These are phyloP conservation scores for Empis stercorea DNA, from an alignment of 2,888 invertebrate genomes.

Conservation along the genomic window DNA sequence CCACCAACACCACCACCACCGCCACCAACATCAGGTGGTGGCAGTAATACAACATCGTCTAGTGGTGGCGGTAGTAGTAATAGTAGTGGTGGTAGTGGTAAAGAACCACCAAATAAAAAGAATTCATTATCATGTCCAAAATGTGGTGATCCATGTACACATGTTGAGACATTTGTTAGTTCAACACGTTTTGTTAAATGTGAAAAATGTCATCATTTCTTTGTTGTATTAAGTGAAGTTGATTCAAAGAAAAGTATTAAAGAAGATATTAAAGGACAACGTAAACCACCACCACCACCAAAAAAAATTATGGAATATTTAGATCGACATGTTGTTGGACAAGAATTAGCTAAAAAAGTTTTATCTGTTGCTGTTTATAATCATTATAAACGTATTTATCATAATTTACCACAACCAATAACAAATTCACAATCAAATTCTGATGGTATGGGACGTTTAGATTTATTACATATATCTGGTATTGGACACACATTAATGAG, in stretches of 20 bases:
- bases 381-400: conserved; percentile 95
- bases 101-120: conserved; percentile 44
- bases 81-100: conserved; percentile 39
- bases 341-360: conserved; percentile 95
- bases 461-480: conserved; percentile 75
- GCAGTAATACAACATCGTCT: conserved; percentile 3
- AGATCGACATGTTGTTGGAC: conserved; percentile 93
- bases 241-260: conserved; percentile 79
- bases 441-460: conserved; percentile 37
- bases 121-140: conserved; percentile 84
- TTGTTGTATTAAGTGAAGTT: conserved; percentile 86
- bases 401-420: conserved; percentile 57
- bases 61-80: conserved; percentile 13
- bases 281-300: conserved; percentile 87
- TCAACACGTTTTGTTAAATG: conserved; percentile 95
- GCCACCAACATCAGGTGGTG: neutral
- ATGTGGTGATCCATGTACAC: conserved; percentile 94
- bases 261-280: conserved; percentile 53
- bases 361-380: conserved; percentile 97
- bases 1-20: conserved; percentile 6
- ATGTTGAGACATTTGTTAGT: conserved; percentile 94
- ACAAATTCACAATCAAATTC: conserved; percentile 14
- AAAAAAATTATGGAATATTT: conserved; percentile 96
- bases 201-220: conserved; percentile 96
- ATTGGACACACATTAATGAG: conserved; percentile 53